Base-by-base conservation (phyloP, 2,797 vertebrate species). In the Picus viridis region DNA sequence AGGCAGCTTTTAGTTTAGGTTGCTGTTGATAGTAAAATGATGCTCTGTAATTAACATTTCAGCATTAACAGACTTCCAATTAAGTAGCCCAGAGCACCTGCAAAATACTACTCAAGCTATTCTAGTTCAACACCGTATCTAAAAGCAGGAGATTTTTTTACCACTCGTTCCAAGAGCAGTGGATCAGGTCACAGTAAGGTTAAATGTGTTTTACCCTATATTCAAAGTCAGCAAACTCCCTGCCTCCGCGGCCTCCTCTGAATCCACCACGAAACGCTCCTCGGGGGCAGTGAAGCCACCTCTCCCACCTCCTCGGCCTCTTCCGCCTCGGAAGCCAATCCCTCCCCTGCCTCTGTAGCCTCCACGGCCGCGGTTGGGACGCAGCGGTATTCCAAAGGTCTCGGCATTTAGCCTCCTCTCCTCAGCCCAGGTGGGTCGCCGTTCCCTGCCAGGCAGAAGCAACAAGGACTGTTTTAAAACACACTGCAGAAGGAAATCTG, bases 371-470 rank as follows among this genome's bases (percentile, higher is more conserved):
- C 99, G 98, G 59, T 97, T 98, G 78, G 99, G 98, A 91, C 99
- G 98, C 92, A 99, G 94, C 2, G 99, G 99, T 90, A 99, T 98
- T 63, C 99, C 99, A 23, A 99, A 99, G 4, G 99, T 99, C 98
- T 99, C 99, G 0, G 99, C 98, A 53, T 99, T 99, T 97, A 99
- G 94, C 65, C 99, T 97, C 92, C 99, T 98, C 96, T 99, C 99
- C 94, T 99, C 99, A 4, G 99, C 99, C 99, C 99, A 99, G 67
- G 98, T 99, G 64, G 98, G 97, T 97, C 99, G 98, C 57, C 99
- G 97, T 27, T 99, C 99, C 96, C 99, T 99, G 94, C 85, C 86
- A 69, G 27, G 80, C 34, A 76, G 65, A 88, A 91, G 4, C 6
- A 80, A 71, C 12, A 91, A 23, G 11, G 54, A 45, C 4, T 17